Evolutionary conservation across 2,113 vertebrate species (phyloP), one percentile per base, ranked within the genome.

Genomic region (Gymnocephalus cernua): DNA sequence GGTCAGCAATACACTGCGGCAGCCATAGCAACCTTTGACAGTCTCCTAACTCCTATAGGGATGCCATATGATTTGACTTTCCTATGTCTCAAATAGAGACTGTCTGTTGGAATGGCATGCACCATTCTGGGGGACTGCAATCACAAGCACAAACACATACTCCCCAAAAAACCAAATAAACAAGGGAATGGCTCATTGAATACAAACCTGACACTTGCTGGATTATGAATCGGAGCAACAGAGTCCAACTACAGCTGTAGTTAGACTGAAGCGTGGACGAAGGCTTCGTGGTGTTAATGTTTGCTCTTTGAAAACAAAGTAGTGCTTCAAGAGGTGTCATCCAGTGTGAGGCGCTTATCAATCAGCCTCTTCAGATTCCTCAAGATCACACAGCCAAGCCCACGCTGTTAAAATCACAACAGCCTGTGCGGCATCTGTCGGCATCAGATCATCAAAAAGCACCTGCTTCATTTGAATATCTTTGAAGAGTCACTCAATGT

Each of bases 221-320:
- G 48, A 53, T 62, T 50, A 47, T 68, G 74, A 62, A 66, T 84
- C 82, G 50, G 29, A 83, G 65, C 53, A 72, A 41, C 38, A 41
- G 10, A 41, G 38, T 41, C 2, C 11, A 32, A 32, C 32, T 32
- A 32, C 32, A 32, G 32, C 62, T 48, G 62, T 13, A 61, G 44
- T n/a, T n/a, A n/a, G n/a, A n/a, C n/a, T n/a, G n/a, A n/a, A n/a
- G n/a, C n/a, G n/a, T 23, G 3, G 58, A 74, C n/a, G 70, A 70
- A 29, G 47, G 66, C 59, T 82, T 84, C 9, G 19, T 54, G 51
- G n/a, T 32, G 41, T 80, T 70, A 12, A 38, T 50, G 72, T 76
- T 81, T 65, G 63, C 23, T 48, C 57, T 85, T 72, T 72, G 44
- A 74, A 82, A 72, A 83, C 73, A 45, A 51, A 38, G 66, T 11